Conservation (phyloP, 2,888 invertebrate species). For the Rhamphomyia laevipes region DNA sequence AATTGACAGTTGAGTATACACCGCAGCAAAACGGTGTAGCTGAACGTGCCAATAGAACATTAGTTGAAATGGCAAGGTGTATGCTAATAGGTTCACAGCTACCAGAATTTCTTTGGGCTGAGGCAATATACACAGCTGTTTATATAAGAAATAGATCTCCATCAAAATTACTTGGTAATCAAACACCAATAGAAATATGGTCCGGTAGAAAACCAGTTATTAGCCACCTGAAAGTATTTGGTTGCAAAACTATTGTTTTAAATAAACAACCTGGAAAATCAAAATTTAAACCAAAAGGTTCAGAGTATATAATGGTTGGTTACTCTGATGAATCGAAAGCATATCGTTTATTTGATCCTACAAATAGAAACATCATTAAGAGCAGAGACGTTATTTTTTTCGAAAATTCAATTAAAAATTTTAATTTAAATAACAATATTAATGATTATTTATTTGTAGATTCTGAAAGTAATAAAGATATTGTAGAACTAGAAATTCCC, state of each 20-base stretch:
- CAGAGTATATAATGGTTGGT: slow-evolving; percentile 10
- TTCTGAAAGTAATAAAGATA: too few relatives aligned
- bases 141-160: slow-evolving; percentile 10
- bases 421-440: too few relatives aligned
- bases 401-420: too few relatives aligned
- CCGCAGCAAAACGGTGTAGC: slow-evolving; percentile 19
- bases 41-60: slow-evolving; percentile 13
- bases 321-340: slow-evolving; percentile 2
- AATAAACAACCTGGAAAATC: slow-evolving; percentile 2
- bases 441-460: too few relatives aligned
- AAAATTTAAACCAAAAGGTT: slow-evolving; percentile 9
- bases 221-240: slow-evolving; percentile 10
- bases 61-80: slow-evolving; percentile 12
- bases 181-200: slow-evolving; percentile 12
- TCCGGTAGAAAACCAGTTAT: slow-evolving; percentile 9
- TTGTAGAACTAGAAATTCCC: too few relatives aligned
- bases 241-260: slow-evolving; percentile 4
- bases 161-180: slow-evolving; percentile 4
- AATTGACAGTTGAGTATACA: slow-evolving; percentile 15
- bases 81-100: slow-evolving; percentile 7
- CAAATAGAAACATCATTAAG: too few relatives aligned
- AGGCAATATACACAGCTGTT: slow-evolving; percentile 8
- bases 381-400: too few relatives aligned
- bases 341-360: slow-evolving; percentile 4
- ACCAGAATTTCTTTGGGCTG: slow-evolving; percentile 11